Conservation (phyloP, 2,113 vertebrate species). For the Myrmecobius fasciatus region DNA sequence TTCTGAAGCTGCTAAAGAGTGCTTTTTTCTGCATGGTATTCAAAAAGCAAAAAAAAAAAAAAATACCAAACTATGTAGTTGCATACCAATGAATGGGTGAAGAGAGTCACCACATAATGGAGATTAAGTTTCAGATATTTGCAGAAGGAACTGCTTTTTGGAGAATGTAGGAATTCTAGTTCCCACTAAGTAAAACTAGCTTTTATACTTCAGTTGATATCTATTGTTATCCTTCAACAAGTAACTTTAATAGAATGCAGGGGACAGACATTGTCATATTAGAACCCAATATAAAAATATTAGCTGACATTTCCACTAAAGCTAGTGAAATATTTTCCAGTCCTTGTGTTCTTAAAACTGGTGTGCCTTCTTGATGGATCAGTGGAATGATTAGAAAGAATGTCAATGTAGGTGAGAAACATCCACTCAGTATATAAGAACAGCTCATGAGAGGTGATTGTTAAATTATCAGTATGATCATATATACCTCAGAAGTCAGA, state of each 20-base stretch:
- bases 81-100: conserved; percentile 52
- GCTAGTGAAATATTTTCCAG: conserved; percentile 17
- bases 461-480: not conserved
- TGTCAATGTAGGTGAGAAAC: not conserved
- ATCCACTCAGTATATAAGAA: conserved; percentile 45
- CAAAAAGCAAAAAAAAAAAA: conserved; percentile 56
- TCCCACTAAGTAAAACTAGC: conserved; percentile 32
- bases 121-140: conserved; percentile 71
- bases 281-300: conserved; percentile 14
- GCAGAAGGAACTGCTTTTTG: conserved; percentile 64
- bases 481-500: not conserved
- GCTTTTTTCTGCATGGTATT: conserved; percentile 46
- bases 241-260: not conserved
- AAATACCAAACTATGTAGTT: conserved; percentile 63
- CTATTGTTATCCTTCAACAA: conserved; percentile 33
- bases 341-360: not conserved
- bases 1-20: not conserved
- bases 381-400: conserved; percentile 47
- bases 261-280: not conserved
- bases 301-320: conserved; percentile 29
- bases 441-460: not conserved
- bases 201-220: conserved; percentile 6
- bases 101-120: conserved; percentile 47
- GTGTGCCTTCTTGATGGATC: conserved; percentile 31
- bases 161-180: conserved; percentile 52